phyloP scores from a whole-genome alignment of 2,888 invertebrate species.

The Cristatella mucedo region DNA sequence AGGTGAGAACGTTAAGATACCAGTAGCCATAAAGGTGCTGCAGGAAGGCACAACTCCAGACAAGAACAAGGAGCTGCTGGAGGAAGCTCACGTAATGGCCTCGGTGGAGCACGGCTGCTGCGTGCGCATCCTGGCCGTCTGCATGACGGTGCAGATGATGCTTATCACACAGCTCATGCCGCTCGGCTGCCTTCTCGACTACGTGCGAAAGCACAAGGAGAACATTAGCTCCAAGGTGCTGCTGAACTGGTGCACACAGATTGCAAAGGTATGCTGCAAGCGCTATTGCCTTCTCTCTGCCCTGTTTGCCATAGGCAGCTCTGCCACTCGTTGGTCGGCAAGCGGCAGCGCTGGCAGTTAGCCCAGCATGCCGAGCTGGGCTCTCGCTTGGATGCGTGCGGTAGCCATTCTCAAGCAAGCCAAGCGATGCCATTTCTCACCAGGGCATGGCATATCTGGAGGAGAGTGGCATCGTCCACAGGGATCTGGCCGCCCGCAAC shows the following conservation, averaged over 20 bases:
- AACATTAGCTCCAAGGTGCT: conserved; percentile 85
- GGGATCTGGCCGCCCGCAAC: conserved; percentile 89
- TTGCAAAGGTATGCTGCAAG: conserved; percentile 54
- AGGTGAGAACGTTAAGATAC: conserved; percentile 46
- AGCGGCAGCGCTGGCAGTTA: no score
- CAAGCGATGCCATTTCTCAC: no score
- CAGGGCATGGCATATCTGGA: conserved; percentile 82
- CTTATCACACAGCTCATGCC: conserved; percentile 94
- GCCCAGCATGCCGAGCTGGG: no score
- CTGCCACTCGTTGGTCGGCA: no score
- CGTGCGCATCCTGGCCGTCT: conserved; percentile 78
- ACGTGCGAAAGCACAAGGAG: conserved; percentile 73
- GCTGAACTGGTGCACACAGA: conserved; percentile 93
- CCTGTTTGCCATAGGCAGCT: no score
- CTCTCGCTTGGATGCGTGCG: no score
- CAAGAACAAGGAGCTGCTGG: conserved; percentile 73
- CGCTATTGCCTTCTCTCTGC: no score
- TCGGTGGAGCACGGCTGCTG: conserved; percentile 87
- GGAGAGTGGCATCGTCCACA: conserved; percentile 78
- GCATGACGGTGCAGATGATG: conserved; percentile 95
- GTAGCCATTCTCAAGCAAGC: no score
- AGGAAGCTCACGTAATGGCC: conserved; percentile 94
- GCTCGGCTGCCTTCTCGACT: conserved; percentile 80
- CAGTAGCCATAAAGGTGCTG: conserved; percentile 94
- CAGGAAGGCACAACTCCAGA: conserved; percentile 57